Evolutionary conservation across 2,888 invertebrate genomes (phyloP).

Genomic region (Mythimna vitellina): DNA sequence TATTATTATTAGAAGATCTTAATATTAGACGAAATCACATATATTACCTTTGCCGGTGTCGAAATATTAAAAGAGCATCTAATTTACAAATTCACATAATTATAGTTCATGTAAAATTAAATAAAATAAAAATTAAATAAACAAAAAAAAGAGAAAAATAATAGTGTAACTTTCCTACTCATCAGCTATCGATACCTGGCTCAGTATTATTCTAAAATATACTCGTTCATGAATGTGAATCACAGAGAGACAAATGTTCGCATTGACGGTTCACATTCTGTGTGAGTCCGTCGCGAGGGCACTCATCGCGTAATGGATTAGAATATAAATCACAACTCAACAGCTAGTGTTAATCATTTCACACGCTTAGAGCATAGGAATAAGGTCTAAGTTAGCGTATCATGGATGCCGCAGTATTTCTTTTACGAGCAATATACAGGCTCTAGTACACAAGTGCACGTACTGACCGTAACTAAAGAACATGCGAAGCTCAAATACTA

Average conservation of each 20-base stretch:
- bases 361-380: not conserved
- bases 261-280: constrained; percentile 20
- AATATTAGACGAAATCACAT: too few relatives aligned
- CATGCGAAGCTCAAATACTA: not conserved
- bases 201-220: not conserved
- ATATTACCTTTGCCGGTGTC: too few relatives aligned
- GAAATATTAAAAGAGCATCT: too few relatives aligned
- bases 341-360: not conserved
- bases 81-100: too few relatives aligned
- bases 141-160: too few relatives aligned
- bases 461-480: not conserved
- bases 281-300: constrained; percentile 6
- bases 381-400: constrained; percentile 9
- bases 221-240: not conserved
- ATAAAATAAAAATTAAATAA: too few relatives aligned
- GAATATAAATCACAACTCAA: constrained; percentile 35
- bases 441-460: constrained; percentile 1
- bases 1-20: too few relatives aligned
- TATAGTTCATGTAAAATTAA: too few relatives aligned
- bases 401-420: not conserved
- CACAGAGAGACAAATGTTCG: constrained; percentile 13
- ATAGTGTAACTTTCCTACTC: not conserved
- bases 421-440: constrained; percentile 15
- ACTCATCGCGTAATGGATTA: constrained; percentile 44
- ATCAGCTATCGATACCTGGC: constrained; percentile 18